Evolutionary conservation across 2,888 invertebrate species (phyloP), one percentile per base, ranked within the genome.

Genomic region (Idaea dimidiata): DNA sequence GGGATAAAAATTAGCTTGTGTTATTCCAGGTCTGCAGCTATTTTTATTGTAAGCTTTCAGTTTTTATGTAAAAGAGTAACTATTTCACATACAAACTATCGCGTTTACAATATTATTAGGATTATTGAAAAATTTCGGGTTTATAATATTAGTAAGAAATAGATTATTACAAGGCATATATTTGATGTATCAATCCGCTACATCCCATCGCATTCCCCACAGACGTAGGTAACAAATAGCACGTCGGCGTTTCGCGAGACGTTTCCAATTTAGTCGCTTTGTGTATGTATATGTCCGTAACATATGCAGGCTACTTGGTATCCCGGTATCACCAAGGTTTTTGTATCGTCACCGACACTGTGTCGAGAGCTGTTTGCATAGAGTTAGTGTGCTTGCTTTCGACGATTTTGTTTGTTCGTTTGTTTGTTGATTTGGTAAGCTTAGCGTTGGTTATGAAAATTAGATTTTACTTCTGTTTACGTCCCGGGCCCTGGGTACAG

Each of bases 181-280:
- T n/a, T n/a, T n/a, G n/a, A n/a, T n/a, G n/a, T n/a, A n/a, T n/a
- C 6, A 54, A 62, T 24, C 32, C 66, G 72, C 71, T 65, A 0
- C 14, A 54, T 16, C 65, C 65, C 33, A 0, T 57, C 14, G 16
- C 61, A 72, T 66, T 16, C 0, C 56, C 69, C 63, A 59, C 63
- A 66, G 17, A 17, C 70, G 59, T 65, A 76, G 72, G 78, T 80
- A 82, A 82, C 80, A 81, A 82, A 82, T 80, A 82, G 78, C 81
- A 78, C 74, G 82, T 82, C 81, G 73, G 82, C 80, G 77, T 80
- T 76, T 77, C 74, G 75, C 69, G 79, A 74, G 81, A 81, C 82
- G 79, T 81, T 82, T 81, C 81, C 82, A 82, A 82, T 82, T 82
- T 82, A 80, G 78, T 72, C 74, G 80, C 79, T 76, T 76, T 77